Base-by-base conservation (phyloP, 2,888 invertebrate genomes). In the Drosophila mulleri region DNA sequence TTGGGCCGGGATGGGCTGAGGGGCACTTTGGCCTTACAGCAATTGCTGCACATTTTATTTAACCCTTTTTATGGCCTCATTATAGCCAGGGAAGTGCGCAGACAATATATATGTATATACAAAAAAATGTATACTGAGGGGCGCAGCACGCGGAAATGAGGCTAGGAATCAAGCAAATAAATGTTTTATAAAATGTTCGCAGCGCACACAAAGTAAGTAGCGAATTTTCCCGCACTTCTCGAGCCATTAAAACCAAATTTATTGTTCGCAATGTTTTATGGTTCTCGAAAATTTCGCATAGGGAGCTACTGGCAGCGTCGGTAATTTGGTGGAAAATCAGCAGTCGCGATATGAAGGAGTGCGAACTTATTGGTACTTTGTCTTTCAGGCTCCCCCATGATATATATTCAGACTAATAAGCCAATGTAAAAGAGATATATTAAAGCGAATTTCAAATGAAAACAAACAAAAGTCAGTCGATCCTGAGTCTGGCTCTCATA, bases 81-180 rank as follows among this genome's bases (percentile, higher is more conserved):
- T 87, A 89, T 78, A 74, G 77, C 77, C 72, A 29, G 65, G 60
- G 60, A 50, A 58, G 58, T 53, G 59, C 64, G 69, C 79, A 82
- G 80, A 81, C 81, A 72, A 79, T 72, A 82, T 85, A 81, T 80
- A 67, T 66, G 23, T 23, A 48, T 16, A 7, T 45, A 23, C 3
- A 29, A 11, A 32, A 18, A 29, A 26, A 37, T 16, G 16, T 7
- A 2, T 12, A n/a, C n/a, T 14, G 3, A 57, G 48, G 72, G 71
- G 53, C 62, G 67, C 65, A 64, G 66, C 61, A 64, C 60, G 68
- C 79, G 87, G 88, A 88, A 88, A 89, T 88, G 88, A 82, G 88
- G 88, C 89, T 88, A 88, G 82, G 88, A 88, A 89, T 88, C 87
- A 88, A 88, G 87, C 88, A 89, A 88, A 89, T 88, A 89, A 89